Percentiles rank a stretch among this genome's conserved stretches.
Evolutionary conservation across 2,113 vertebrate genomes (phyloP).

Genomic region (Clarias macrocephalus): DNA sequence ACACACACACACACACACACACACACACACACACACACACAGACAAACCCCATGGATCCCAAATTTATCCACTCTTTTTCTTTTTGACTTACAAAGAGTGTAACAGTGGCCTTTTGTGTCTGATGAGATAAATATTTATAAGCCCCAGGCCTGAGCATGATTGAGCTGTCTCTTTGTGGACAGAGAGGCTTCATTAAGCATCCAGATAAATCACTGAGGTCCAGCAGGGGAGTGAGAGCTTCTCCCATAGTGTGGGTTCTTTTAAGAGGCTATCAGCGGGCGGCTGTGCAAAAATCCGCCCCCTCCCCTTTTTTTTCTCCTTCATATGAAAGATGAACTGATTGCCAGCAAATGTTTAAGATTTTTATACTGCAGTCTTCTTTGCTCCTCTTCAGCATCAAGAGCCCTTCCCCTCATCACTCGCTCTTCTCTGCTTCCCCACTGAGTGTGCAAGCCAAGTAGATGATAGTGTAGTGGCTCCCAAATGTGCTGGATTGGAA

Average conservation of each 20-base stretch:
- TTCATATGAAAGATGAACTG: constrained; percentile 53
- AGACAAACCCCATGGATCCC: constrained; percentile 7
- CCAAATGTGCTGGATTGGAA: constrained; percentile 27
- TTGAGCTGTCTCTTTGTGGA: constrained; percentile 48
- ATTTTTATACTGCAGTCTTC: constrained; percentile 46
- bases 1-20: background rate
- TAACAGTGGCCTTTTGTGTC: constrained; percentile 49
- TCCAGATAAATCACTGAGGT: constrained; percentile 51
- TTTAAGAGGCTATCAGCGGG: constrained; percentile 45
- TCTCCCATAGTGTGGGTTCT: constrained; percentile 31
- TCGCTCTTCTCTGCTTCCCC: constrained; percentile 16
- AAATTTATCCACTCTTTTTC: constrained; percentile 22
- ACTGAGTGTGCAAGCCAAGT: constrained; percentile 29
- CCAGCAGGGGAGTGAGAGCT: constrained; percentile 28
- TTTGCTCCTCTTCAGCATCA: constrained; percentile 50
- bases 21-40: background rate
- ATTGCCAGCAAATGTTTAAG: constrained; percentile 53
- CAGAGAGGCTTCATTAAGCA: constrained; percentile 53
- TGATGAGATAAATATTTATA: constrained; percentile 63
- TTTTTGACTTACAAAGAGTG: constrained; percentile 49
- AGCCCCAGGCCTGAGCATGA: constrained; percentile 34
- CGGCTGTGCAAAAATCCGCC: constrained; percentile 33
- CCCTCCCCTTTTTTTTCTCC: constrained; percentile 44
- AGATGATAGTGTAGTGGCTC: constrained; percentile 35
- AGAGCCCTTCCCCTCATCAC: constrained; percentile 48